Evolutionary conservation across 1,140 invertebrate genomes (phyloP).

Genomic region (Ceratosolen fusciceps): DNA sequence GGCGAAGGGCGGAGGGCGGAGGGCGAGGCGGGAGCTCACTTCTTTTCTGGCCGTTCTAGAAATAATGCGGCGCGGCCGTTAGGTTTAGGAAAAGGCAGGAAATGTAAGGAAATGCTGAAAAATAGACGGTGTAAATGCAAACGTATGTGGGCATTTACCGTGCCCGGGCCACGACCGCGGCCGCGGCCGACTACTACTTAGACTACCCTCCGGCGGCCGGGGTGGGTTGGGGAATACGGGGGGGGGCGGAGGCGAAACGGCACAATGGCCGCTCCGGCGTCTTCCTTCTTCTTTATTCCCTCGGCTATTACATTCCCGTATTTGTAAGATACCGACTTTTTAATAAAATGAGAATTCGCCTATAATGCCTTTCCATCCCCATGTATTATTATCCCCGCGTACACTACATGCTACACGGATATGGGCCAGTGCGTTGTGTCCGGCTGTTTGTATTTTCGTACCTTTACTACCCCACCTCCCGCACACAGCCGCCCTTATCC

Average conservation of each 20-base stretch:
- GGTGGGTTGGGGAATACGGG: no score
- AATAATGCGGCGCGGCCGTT: background rate
- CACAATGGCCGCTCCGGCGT: background rate
- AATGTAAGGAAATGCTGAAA: background rate
- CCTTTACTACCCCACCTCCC: no score
- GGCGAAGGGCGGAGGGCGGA: no score
- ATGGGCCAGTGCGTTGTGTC: no score
- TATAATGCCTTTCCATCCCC: background rate
- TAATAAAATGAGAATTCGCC: slow-evolving; percentile 19
- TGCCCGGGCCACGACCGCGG: no score
- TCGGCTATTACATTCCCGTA: slow-evolving; percentile 14
- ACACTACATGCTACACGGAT: no score
- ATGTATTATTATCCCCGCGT: background rate
- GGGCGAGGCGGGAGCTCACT: no score
- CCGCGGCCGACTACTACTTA: no score
- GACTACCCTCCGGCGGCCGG: no score
- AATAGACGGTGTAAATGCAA: slow-evolving; percentile 4
- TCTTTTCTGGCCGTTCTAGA: slow-evolving; percentile 27
- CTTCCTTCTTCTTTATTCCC: slow-evolving; percentile 17
- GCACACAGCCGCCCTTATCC: no score
- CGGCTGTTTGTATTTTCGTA: no score
- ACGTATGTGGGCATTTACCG: slow-evolving; percentile 6
- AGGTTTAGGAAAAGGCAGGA: background rate
- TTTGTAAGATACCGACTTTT: slow-evolving; percentile 13
- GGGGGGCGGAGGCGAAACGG: background rate